A percentile compares a stretch with the other conserved stretches of the same genome.
These are phyloP conservation scores for Hydropotes inermis DNA, from an alignment of 2,113 vertebrate species.

Conservation along the genomic window DNA sequence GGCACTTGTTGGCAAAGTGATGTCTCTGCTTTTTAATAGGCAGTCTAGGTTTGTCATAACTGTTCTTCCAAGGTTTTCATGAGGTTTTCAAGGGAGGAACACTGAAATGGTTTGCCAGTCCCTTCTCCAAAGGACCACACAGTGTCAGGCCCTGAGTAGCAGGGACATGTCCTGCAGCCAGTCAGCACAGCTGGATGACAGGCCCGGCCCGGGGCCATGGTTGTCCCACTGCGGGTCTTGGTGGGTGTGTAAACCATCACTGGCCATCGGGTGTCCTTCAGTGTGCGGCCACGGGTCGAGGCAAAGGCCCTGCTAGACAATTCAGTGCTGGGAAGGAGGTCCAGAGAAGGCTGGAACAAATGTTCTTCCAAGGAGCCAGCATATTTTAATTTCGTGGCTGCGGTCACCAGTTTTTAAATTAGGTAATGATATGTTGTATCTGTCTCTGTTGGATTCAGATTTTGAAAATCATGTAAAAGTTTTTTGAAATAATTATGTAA, in stretches of 20 bases:
- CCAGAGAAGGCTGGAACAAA: not conserved
- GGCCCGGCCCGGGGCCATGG: not conserved
- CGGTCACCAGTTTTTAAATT: not conserved
- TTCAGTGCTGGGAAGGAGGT: not conserved
- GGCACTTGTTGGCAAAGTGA: not conserved
- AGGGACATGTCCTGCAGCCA: not conserved
- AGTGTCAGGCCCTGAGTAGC: not conserved
- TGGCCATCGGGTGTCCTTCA: fast-evolving
- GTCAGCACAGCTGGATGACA: not conserved
- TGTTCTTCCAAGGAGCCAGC: not conserved
- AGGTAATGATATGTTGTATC: not conserved
- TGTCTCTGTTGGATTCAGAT: not conserved
- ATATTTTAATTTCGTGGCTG: not conserved
- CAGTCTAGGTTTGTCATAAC: not conserved
- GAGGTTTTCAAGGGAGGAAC: not conserved
- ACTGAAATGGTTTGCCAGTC: not conserved
- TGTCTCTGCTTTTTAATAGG: not conserved
- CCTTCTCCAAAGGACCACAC: not conserved
- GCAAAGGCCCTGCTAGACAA: not conserved
- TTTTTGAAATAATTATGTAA: not conserved
- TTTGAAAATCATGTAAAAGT: not conserved
- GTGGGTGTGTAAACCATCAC: not conserved
- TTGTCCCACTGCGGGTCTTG: not conserved
- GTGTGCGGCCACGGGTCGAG: not conserved
- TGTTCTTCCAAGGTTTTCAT: not conserved